Base-by-base conservation (phyloP, 2,797 vertebrate species). In the Lithobates sylvaticus region DNA sequence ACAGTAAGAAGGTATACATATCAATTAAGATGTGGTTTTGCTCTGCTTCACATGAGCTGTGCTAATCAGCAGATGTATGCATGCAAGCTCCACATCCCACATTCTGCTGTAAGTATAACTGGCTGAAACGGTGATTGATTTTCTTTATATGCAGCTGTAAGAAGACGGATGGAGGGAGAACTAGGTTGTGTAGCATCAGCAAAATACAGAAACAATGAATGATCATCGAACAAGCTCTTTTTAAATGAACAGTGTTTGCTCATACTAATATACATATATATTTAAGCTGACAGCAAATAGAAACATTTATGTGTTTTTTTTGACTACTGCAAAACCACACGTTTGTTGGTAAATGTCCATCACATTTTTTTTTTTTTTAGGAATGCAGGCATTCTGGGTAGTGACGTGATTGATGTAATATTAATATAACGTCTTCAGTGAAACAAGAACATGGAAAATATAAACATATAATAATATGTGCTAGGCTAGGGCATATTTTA, bases 121-220 rank as follows among this genome's bases (percentile, higher is more conserved):
- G 93, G 94, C 94, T 94, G 94, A 93, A 94, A 93, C 94, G 92
- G 84, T 91, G 95, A 97, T 97, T 91, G 96, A 97, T 97, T 91
- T 18, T 73, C 93, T 89, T 91, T 93, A 94, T 87, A 94, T 90
- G 92, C 94, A 95, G 93, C 96, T 96, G 96, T 97, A 96, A 97
- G 97, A 96, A 97, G 96, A 96, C 95, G 95, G 96, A 96, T 89
- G 84, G 6, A 88, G 93, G 93, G 91, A 90, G 92, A 92, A 93
- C 91, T 92, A 91, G 93, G 93, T 91, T 91, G 91, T 95, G 94
- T 95, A 94, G 95, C 83, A 91, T 95, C 95, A 95, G 95, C 96
- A 96, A 92, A 95, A 95, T 65, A 58, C 13, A 85, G 89, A 91
- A 89, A 91, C 85, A 86, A 86, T 86, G 79, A 86, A 75, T 82